phyloP scores from a whole-genome alignment of 2,888 invertebrate genomes.

The Brachypalpus laphriformis region DNA sequence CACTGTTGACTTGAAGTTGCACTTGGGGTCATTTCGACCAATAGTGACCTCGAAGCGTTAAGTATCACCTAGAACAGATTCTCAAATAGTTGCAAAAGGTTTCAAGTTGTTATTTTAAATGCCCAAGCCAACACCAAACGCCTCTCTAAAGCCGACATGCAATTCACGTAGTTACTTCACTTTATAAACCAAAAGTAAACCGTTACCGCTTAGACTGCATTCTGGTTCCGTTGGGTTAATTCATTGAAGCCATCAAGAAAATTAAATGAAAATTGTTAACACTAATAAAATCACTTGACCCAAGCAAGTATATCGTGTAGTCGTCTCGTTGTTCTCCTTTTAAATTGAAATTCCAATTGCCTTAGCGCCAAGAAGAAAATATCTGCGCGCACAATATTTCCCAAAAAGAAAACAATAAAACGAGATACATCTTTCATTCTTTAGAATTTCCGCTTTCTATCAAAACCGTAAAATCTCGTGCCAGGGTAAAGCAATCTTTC shows the following conservation, averaged over 20 bases:
- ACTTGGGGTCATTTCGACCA: too few species aligned
- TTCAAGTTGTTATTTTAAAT: too few species aligned
- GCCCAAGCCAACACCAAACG: too few species aligned
- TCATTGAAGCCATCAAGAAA: not conserved
- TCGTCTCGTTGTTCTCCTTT: constrained; percentile 1
- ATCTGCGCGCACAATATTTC: not conserved
- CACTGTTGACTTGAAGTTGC: too few species aligned
- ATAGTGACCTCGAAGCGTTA: too few species aligned
- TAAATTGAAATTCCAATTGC: constrained; percentile 30
- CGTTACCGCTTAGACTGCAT: not conserved
- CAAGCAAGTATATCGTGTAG: not conserved
- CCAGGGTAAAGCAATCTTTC: constrained; percentile 49
- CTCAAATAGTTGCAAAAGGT: too few species aligned
- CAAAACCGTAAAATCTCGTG: constrained; percentile 46
- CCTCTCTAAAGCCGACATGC: too few species aligned
- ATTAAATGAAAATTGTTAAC: not conserved
- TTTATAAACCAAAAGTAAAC: not conserved
- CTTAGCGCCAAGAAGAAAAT: constrained; percentile 19
- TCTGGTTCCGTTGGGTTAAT: not conserved
- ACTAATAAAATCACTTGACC: constrained; percentile 22
- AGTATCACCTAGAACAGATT: too few species aligned
- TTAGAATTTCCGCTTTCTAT: constrained; percentile 47
- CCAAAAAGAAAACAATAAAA: constrained; percentile 17
- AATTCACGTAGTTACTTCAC: not conserved
- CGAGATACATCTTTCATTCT: constrained; percentile 14